Conservation (phyloP, 1,140 invertebrate species). For the Agrypnia vestita region DNA sequence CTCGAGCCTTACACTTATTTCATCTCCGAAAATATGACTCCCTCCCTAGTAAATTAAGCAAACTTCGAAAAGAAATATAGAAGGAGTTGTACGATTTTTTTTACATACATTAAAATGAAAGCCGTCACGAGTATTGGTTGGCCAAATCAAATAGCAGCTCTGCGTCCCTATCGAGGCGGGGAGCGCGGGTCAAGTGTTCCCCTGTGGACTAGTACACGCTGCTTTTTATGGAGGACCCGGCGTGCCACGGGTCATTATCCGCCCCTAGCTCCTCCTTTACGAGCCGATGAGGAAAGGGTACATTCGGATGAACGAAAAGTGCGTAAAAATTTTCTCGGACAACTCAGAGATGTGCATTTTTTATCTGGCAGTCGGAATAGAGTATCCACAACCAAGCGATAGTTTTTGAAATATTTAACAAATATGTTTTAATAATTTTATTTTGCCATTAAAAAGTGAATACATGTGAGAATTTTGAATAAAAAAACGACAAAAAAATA, state of each 20-base stretch:
- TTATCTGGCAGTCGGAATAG: no score
- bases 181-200: conserved; percentile 49
- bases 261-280: conserved; percentile 34
- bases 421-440: no score
- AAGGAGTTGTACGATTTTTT: conserved; percentile 6
- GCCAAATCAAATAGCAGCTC: conserved; percentile 12
- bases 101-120: conserved; percentile 8
- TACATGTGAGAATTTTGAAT: no score
- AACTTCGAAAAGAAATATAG: background rate
- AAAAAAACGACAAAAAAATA: no score
- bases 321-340: background rate
- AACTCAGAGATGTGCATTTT: no score
- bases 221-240: conserved; percentile 40
- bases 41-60: no score
- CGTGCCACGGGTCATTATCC: conserved; percentile 36
- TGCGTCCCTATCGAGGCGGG: conserved; percentile 18
- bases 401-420: no score
- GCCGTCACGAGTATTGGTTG: conserved; percentile 22
- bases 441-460: no score
- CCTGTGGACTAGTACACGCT: conserved; percentile 24
- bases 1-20: no score
- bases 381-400: no score
- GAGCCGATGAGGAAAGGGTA: background rate
- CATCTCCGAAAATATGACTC: no score
- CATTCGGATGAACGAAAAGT: background rate